Evolutionary conservation across 2,797 vertebrate genomes (phyloP), one percentile per base, ranked within the genome.

Genomic region (Aeoliscus strigatus): DNA sequence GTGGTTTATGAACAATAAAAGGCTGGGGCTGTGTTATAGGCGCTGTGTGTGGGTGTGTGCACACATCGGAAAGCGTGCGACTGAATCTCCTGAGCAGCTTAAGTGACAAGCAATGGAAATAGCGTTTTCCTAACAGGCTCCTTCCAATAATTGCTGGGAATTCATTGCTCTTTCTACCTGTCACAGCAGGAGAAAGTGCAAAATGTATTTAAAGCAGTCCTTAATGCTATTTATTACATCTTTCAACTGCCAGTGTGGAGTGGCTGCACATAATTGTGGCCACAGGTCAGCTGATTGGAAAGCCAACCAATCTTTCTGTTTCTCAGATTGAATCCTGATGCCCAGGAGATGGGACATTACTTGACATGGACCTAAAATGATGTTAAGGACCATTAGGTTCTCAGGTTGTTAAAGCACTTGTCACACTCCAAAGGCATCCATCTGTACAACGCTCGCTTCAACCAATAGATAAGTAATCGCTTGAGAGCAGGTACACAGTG

Each of bases 381-480:
- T 79, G 72, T 80, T 88, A 82, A 81, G 79, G 75, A 70, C 79
- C 82, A 84, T 84, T 87, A 87, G 84, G 66, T 80, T 80, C 66
- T 23, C 39, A 61, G 77, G 77, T 72, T 83, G 82, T 83, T 87
- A 82, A 81, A 80, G 84, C 79, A 60, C 81, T 84, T 81, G 84
- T 85, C 84, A 83, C 82, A 79, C 69, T 72, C 70, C 55, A 49
- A 80, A 84, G 60, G 66, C 87, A 88, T 87, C 80, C 85, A 80
- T 89, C 89, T 88, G 83, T 67, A 70, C 69, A 72, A 73, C 44
- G 61, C 66, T 67, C 56, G 71, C 66, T 80, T 82, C 80, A 84
- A 90, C 89, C 88, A 83, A 90, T 90, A 89, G 83, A 84, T 86
- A 87, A 87, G 84, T 87, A 84, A 89, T 89, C 84, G 73, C 71